phyloP scores from a whole-genome alignment of 2,797 vertebrate genomes.

The Prunella strophiata region DNA sequence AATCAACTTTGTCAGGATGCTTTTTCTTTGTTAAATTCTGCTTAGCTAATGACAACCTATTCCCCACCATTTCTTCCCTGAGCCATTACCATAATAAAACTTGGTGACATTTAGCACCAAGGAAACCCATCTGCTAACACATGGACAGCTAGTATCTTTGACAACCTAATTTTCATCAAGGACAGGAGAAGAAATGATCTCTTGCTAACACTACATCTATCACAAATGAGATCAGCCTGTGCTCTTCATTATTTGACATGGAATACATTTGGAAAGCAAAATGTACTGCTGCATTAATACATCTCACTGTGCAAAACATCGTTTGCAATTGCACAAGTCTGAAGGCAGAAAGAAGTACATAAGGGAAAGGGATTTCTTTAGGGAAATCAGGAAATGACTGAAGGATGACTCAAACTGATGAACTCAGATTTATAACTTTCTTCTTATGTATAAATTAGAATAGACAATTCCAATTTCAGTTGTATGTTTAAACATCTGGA shows the following conservation, averaged over 20 bases:
- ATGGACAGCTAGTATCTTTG: conserved; percentile 21
- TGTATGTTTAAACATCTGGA: not conserved
- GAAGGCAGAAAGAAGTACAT: not conserved
- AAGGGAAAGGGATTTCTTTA: not conserved
- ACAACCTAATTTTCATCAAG: conserved; percentile 60
- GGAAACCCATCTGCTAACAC: conserved; percentile 47
- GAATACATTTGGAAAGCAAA: not conserved
- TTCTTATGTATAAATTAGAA: not conserved
- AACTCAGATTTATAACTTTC: not conserved
- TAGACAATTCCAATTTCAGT: not conserved
- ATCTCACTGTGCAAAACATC: not conserved
- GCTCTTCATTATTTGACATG: conserved; percentile 13
- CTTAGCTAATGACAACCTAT: conserved; percentile 27
- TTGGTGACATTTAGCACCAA: conserved; percentile 33
- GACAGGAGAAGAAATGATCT: conserved; percentile 39
- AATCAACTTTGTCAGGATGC: not conserved
- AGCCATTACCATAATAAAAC: conserved; percentile 40
- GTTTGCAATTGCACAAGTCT: not conserved
- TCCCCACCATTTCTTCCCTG: not conserved
- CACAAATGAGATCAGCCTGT: conserved; percentile 20
- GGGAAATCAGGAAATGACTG: conserved; percentile 5
- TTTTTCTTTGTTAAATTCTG: conserved; percentile 29
- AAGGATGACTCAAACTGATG: not conserved
- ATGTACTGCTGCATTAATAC: not conserved
- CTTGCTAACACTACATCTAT: conserved; percentile 21